Conservation (phyloP, 2,797 vertebrate species). For the Lophotriccus pileatus region DNA sequence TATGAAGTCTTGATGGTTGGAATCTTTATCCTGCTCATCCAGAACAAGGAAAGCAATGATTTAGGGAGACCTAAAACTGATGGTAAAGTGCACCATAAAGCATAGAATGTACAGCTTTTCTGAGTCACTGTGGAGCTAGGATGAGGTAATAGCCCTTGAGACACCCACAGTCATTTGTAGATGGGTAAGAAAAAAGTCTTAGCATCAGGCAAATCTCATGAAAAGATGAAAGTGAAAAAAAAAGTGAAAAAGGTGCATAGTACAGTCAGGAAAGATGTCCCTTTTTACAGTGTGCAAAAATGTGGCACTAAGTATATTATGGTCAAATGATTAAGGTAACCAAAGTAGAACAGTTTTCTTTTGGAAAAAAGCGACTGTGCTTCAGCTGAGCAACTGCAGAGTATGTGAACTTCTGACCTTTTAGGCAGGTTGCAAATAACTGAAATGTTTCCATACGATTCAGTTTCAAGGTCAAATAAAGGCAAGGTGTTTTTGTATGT, state of each 20-base stretch:
- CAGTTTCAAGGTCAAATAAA: not conserved
- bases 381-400: not conserved
- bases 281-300: not conserved
- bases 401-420: not conserved
- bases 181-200: not conserved
- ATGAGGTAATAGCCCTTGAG: not conserved
- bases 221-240: too few species aligned
- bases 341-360: not conserved
- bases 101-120: not conserved
- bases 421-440: not conserved
- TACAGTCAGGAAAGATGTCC: not conserved
- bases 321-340: not conserved
- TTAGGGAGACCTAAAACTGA: not conserved
- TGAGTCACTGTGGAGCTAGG: not conserved
- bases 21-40: not conserved
- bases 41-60: not conserved
- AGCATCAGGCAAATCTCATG: not conserved
- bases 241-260: not conserved
- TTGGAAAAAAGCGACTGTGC: not conserved
- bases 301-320: not conserved
- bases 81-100: not conserved
- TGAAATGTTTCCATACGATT: not conserved
- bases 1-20: not conserved
- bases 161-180: not conserved
- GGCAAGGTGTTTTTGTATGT: not conserved